A percentile compares a stretch with the other conserved stretches of the same genome.
Conservation (phyloP, 2,888 invertebrate species). For the Sympetrum striolatum region DNA sequence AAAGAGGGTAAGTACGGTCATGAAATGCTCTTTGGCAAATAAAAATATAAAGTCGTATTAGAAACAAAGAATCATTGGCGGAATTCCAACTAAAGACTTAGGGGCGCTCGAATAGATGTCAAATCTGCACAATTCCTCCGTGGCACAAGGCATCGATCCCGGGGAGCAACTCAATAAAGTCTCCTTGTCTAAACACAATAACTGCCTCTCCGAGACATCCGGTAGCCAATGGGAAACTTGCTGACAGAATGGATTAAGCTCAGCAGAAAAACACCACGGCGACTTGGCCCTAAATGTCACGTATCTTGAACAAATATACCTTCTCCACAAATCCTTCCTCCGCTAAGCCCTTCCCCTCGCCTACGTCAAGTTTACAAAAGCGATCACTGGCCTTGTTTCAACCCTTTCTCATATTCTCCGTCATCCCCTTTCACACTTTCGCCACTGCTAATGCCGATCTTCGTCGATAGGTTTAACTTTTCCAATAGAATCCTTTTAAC, state of each 20-base stretch:
- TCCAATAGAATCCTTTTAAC: too few relatives aligned
- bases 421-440: neutral
- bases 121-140: too few relatives aligned
- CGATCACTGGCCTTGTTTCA: slow-evolving; percentile 30
- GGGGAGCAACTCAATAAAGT: neutral
- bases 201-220: neutral
- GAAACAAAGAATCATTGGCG: too few relatives aligned
- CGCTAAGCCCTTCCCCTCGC: neutral
- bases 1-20: too few relatives aligned
- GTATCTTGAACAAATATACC: slow-evolving; percentile 42
- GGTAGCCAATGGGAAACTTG: slow-evolving; percentile 27
- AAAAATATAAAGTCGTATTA: too few relatives aligned
- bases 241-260: slow-evolving; percentile 33
- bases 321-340: neutral
- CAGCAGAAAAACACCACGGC: neutral
- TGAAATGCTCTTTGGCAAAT: too few relatives aligned
- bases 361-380: slow-evolving; percentile 29
- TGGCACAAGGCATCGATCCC: neutral
- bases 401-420: neutral
- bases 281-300: slow-evolving; percentile 15
- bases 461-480: too few relatives aligned
- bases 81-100: too few relatives aligned
- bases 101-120: too few relatives aligned
- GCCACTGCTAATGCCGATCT: too few relatives aligned
- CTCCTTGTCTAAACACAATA: slow-evolving; percentile 19